Evolutionary conservation across 2,113 vertebrate genomes (phyloP).

Genomic region (Carassius gibelio): DNA sequence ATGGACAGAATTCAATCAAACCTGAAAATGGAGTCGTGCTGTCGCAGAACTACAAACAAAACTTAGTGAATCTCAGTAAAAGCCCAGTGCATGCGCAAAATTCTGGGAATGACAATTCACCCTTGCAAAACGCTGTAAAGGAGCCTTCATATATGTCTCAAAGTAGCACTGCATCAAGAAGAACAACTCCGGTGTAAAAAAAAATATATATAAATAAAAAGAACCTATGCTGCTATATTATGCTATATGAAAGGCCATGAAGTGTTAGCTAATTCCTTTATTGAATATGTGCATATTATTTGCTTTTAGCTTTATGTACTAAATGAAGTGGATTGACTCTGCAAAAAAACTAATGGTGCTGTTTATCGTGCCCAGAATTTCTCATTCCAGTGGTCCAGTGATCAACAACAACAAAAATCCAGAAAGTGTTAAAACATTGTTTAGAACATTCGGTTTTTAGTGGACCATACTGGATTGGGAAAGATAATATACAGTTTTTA

Average conservation of each 20-base stretch:
- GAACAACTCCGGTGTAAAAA: constrained; percentile 54
- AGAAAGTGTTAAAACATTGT: background rate
- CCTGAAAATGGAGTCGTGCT: constrained; percentile 26
- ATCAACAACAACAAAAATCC: background rate
- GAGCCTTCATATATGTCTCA: background rate
- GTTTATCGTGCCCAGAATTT: background rate
- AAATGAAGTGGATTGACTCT: constrained; percentile 1
- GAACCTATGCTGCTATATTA: background rate
- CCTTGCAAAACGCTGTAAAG: background rate
- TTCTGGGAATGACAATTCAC: background rate
- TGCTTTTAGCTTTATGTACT: background rate
- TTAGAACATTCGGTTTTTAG: background rate
- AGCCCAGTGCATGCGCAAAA: background rate
- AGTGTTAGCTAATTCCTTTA: background rate
- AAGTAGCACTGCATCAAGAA: constrained; percentile 27
- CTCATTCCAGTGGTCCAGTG: background rate
- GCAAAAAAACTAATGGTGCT: constrained; percentile 1
- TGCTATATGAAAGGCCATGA: background rate
- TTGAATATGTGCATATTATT: background rate
- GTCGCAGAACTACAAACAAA: constrained; percentile 20
- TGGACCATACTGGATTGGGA: background rate
- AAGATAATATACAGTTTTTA: constrained; percentile 9
- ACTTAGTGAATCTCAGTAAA: constrained; percentile 5
- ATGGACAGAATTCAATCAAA: constrained; percentile 28
- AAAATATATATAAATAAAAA: background rate